Percentiles rank a stretch among this genome's conserved stretches.
phyloP scores from a whole-genome alignment of 2,888 invertebrate species.

The Mythimna loreyi region DNA sequence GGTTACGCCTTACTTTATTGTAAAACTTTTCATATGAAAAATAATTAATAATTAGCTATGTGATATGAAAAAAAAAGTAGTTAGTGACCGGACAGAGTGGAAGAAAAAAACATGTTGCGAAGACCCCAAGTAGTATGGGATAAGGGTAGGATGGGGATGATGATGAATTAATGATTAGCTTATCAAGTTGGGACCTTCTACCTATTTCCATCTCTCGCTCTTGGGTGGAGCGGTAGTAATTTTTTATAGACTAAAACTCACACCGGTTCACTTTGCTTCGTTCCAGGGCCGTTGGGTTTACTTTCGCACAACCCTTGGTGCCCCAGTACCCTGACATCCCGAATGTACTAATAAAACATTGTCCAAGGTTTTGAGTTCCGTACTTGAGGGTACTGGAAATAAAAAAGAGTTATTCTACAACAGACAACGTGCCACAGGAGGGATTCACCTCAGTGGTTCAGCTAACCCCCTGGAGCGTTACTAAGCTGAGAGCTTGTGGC shows the following conservation, averaged over 20 bases:
- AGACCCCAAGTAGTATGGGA: no score
- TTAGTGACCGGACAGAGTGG: no score
- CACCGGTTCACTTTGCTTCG: no score
- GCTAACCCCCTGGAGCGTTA: constrained; percentile 31
- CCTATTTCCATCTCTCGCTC: no score
- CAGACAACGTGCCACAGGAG: constrained; percentile 23
- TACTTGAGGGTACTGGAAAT: constrained; percentile 58
- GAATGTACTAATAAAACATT: constrained; percentile 39
- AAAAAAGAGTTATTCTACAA: constrained; percentile 64
- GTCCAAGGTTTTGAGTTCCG: constrained; percentile 23
- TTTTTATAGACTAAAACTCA: no score
- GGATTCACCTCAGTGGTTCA: constrained; percentile 3
- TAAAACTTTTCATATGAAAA: not conserved
- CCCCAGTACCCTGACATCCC: not conserved
- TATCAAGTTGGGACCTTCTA: not conserved
- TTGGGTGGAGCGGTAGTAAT: no score
- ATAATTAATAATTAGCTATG: not conserved
- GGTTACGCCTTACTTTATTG: not conserved
- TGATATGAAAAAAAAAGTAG: no score
- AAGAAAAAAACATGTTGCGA: no score
- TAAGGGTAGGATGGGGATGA: no score
- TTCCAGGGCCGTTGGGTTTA: no score
- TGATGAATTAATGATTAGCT: not conserved
- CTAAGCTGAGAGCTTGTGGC: constrained; percentile 42
- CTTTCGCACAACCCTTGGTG: no score